Conservation (phyloP, 2,113 vertebrate genomes). For the Calcarius ornatus region DNA sequence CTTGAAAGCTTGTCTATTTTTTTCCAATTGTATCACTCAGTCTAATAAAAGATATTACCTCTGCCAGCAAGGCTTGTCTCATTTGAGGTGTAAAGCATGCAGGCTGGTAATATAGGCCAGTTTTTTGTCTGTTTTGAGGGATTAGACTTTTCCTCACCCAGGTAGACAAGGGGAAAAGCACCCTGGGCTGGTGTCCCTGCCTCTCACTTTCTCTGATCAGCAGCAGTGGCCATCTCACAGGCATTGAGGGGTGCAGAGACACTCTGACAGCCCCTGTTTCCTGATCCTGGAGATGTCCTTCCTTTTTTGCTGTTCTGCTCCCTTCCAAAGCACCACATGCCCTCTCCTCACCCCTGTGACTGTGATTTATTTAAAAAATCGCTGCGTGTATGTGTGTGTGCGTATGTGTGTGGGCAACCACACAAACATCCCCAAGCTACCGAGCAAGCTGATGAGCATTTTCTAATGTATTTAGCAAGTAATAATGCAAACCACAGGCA, state of each 20-base stretch:
- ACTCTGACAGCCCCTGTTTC: background rate
- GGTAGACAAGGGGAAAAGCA: background rate
- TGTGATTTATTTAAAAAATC: constrained; percentile 57
- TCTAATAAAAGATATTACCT: constrained; percentile 46
- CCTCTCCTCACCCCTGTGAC: constrained; percentile 18
- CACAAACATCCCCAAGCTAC: constrained; percentile 31
- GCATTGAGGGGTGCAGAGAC: background rate
- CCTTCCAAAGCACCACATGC: background rate
- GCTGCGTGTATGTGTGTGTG: background rate
- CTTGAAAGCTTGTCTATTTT: constrained; percentile 31
- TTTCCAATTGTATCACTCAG: background rate
- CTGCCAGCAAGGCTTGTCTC: background rate
- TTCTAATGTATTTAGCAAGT: constrained; percentile 34
- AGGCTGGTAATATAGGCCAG: background rate
- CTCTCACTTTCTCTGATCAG: background rate
- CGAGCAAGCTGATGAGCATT: background rate
- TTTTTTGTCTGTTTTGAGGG: background rate
- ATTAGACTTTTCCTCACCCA: background rate
- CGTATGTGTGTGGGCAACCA: background rate
- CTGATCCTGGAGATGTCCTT: background rate
- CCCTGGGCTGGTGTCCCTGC: rapidly evolving
- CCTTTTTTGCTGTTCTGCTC: background rate
- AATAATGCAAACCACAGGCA: background rate
- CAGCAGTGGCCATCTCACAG: background rate
- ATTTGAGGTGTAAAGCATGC: background rate